Evolutionary conservation across 2,797 vertebrate species (phyloP), one percentile per base, ranked within the genome.

Genomic region (Tapirus indicus): DNA sequence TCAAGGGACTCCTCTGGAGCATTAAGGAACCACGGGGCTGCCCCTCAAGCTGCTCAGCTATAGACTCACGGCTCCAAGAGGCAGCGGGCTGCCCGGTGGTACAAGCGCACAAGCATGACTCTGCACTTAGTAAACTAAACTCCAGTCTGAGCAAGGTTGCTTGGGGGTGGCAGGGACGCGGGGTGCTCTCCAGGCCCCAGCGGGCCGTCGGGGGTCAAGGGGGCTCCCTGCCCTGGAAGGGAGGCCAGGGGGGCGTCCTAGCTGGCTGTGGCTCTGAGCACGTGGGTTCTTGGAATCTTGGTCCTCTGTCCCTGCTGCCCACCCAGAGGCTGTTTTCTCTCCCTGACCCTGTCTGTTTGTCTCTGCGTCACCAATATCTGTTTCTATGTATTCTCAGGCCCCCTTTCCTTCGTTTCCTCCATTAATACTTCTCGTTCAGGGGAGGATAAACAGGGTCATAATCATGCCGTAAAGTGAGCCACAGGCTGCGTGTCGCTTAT

Each of bases 401-500:
- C 97, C 93, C 98, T 98, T 98, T 97, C 97, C 95, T 98, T 98
- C 97, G 60, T 98, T 98, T 98, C 98, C 97, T 98, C 98, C 91
- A 85, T 98, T 98, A 99, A 99, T 99, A 98, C 98, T 98, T 98
- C 98, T 99, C 93, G 97, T 99, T 99, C 98, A 98, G 98, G 97
- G 97, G 97, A 98, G 98, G 98, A 98, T 99, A 99, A 99, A 98
- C 98, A 98, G 98, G 97, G 98, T 99, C 98, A 99, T 99, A 99
- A 99, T 99, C 98, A 98, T 88, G 94, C 98, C 98, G 98, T 99
- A 99, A 99, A 99, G 98, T 98, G 98, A 98, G 98, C 98, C 98
- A 97, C 96, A 92, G 98, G 98, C 98, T 98, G 97, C 78, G 90
- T 98, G 98, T 99, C 98, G 97, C 98, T 98, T 99, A 98, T 99